Base-by-base conservation (phyloP, 2,797 vertebrate genomes). In the Margarornis squamiger region DNA sequence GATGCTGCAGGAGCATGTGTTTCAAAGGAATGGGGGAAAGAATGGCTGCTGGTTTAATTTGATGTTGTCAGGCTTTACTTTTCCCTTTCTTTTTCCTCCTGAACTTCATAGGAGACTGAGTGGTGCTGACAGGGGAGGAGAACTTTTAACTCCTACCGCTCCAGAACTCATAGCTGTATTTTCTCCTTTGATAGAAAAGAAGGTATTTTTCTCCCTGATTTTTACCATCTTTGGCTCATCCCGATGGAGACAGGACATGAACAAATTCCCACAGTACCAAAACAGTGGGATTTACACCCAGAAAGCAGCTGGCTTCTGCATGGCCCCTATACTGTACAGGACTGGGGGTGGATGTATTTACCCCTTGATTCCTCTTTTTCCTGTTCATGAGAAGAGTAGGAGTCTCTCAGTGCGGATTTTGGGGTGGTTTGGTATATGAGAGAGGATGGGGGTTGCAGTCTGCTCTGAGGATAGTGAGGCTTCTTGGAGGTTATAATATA, bases 241-340 rank as follows among this genome's bases (percentile, higher is more conserved):
- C 20, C 30, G 13, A 10, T 55, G 26, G 66, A 70, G 24, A 9
- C 30, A 49, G 38, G n/a, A 41, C 16, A n/a, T 20, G 29, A 57
- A 14, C 10, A 67, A 88, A 81, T 52, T 32, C 22, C 54, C 1
- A 0, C 19, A 13, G 48, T 72, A 38, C 7, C 55, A 49, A 62
- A 76, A 36, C 18, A 30, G 23, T 12, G 17, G 2, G 30, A 52
- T 86, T 77, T 85, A 72, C 29, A 54, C 32, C 23, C 41, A 49
- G 21, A 81, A 71, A 51, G 29, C 36, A 51, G 14, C n/a, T 39
- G 62, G 14, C 16, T 52, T n/a, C 24, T 27, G 38, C 12, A 13
- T 5, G 30, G 39, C 2, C 18, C 32, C n/a, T 66, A 0, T 14
- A 2, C 7, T 1, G 9, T 23, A 10, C n/a, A 2, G 4, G 38